Evolutionary conservation across 53 echinoderm and acorn worm species (phyloP).

Genomic region (Hippasteria phrygiana): DNA sequence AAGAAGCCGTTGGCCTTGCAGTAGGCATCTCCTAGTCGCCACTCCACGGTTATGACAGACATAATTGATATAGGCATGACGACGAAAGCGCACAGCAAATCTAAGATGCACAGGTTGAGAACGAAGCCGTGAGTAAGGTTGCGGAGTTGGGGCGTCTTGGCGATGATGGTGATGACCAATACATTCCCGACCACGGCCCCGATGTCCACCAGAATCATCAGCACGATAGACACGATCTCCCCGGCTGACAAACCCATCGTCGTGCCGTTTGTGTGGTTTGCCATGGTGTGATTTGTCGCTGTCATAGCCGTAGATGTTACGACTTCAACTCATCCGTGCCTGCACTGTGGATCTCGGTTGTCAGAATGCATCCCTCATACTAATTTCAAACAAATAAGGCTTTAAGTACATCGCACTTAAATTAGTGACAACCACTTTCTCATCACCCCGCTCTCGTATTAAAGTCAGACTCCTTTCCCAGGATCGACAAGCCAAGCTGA

Average conservation of each 20-base stretch:
- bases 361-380: no score
- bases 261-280: conserved; percentile 30
- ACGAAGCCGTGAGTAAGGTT: conserved; percentile 89
- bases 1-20: conserved; percentile 85
- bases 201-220: conserved; percentile 74
- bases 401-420: no score
- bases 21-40: conserved; percentile 80
- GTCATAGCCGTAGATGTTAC: no score
- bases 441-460: no score
- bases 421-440: no score
- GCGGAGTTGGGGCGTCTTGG: conserved; percentile 83
- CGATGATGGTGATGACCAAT: conserved; percentile 73
- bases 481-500: neutral
- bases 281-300: conserved; percentile 3
- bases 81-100: conserved; percentile 75
- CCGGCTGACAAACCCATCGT: conserved; percentile 8
- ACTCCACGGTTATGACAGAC: conserved; percentile 67
- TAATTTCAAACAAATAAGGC: no score
- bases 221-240: conserved; percentile 61
- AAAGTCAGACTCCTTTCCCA: neutral
- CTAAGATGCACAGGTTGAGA: conserved; percentile 79
- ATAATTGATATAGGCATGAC: conserved; percentile 85
- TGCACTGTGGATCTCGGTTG: no score
- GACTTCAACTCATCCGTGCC: no score
- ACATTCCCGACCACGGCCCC: conserved; percentile 76